These are phyloP conservation scores for Drosophila elegans DNA, from an alignment of 1,140 invertebrate species.

Conservation along the genomic window DNA sequence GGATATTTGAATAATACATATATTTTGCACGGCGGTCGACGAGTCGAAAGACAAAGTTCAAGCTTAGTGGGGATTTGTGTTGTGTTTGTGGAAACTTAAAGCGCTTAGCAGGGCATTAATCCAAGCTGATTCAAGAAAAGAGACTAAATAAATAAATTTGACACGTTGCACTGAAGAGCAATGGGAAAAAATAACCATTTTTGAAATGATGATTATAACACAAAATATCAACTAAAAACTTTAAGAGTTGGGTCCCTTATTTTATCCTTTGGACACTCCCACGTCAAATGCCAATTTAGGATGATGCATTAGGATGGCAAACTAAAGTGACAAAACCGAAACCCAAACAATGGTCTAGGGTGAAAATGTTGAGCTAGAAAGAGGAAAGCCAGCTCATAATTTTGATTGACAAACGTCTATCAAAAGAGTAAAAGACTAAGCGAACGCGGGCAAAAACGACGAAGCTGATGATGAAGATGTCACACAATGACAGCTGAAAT, in stretches of 20 bases:
- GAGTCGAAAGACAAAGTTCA: background rate
- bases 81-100: background rate
- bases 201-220: too few species aligned
- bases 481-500: slow-evolving; percentile 69
- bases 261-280: background rate
- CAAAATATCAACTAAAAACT: too few species aligned
- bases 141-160: background rate
- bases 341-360: slow-evolving; percentile 58
- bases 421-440: slow-evolving; percentile 42
- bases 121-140: too few species aligned
- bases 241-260: background rate
- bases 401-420: slow-evolving; percentile 78
- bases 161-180: background rate
- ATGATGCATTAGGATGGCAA: slow-evolving; percentile 48
- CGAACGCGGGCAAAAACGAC: slow-evolving; percentile 13
- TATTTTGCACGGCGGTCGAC: slow-evolving; percentile 4
- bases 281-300: slow-evolving; percentile 40
- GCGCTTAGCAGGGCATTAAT: background rate
- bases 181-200: too few species aligned
- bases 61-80: slow-evolving; percentile 3
- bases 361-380: slow-evolving; percentile 17
- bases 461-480: slow-evolving; percentile 36
- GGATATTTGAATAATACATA: slow-evolving; percentile 46
- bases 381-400: slow-evolving; percentile 48
- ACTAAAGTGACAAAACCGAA: slow-evolving; percentile 50